Evolutionary conservation across 2,888 invertebrate species (phyloP), one percentile per base, ranked within the genome.

Genomic region (Andrena marginata): DNA sequence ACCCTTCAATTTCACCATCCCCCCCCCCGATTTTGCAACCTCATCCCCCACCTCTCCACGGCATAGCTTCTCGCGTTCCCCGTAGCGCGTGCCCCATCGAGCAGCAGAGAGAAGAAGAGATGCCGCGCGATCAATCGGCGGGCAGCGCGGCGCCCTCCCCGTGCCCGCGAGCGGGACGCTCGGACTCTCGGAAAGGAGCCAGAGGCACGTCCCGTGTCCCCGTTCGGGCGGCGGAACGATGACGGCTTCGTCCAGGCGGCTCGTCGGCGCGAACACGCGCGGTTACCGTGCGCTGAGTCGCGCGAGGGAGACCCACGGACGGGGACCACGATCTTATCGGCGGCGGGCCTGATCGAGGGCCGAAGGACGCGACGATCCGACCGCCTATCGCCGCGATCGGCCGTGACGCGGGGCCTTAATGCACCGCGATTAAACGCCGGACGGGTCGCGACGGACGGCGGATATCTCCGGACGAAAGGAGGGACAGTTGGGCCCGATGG

Each of bases 81-180:
- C 72, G 59, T 63, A 90, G 81, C 89, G 85, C 89, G 88, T 88
- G 89, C 86, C 87, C 56, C 60, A 26, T 33, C 3, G 23, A 29
- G 10, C 13, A 23, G 1, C 56, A 7, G 23, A 48, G 63, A 7
- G 23, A 48, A 62, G 62, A 51, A 63, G 62, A 56, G 51, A 77
- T 77, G 77, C 31, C 73, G 54, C 33, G 16, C 31, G 31, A 35
- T 73, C 74, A n/a, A 20, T 29, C 33, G 49, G 29, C 23, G 20
- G 71, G 4, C 49, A 48, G 29, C 62, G 10, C 3, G 6, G 3
- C 29, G 13, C 10, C 16, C 26, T 20, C 29, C 29, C 10, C 63
- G 20, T 54, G 20, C 54, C 20, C 54, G 20, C 54, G 54, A 20
- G 54, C 54, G 20, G 54, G 20, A 23, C 56, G 23, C 20, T 56